Percentiles rank a stretch among this genome's conserved stretches.
phyloP scores from a whole-genome alignment of 2,113 vertebrate genomes.

The Hippocampus guttulatus region DNA sequence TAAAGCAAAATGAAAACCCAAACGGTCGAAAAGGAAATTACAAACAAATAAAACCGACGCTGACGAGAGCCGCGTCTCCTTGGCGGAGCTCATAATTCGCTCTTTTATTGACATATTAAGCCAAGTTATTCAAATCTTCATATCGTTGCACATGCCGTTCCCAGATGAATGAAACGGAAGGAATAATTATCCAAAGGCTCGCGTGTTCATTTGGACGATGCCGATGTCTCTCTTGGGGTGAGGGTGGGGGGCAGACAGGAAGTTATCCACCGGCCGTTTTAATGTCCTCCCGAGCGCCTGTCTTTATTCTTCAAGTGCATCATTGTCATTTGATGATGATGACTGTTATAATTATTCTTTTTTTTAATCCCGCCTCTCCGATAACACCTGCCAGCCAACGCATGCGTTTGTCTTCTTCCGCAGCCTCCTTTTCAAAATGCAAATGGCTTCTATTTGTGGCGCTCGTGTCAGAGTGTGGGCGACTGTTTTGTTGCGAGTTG shows the following conservation, averaged over 20 bases:
- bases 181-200: conserved; percentile 35
- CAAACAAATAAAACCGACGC: background rate
- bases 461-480: conserved; percentile 52
- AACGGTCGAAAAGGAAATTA: background rate
- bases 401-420: conserved; percentile 17
- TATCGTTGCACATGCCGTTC: background rate
- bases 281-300: conserved; percentile 33
- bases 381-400: conserved; percentile 34
- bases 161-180: conserved; percentile 35
- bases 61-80: background rate
- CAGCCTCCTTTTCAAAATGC: conserved; percentile 56
- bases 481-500: conserved; percentile 38
- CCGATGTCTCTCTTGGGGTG: conserved; percentile 23
- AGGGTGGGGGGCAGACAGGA: no score
- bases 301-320: conserved; percentile 39
- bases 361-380: conserved; percentile 13
- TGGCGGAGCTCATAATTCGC: background rate
- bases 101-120: background rate
- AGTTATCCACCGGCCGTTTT: background rate
- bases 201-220: conserved; percentile 31
- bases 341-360: conserved; percentile 1
- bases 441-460: conserved; percentile 64
- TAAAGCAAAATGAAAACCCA: background rate
- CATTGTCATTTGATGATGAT: conserved; percentile 41
- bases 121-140: background rate